Evolutionary conservation across 2,797 vertebrate species (phyloP), one percentile per base, ranked within the genome.

Genomic region (Myripristis murdjan): DNA sequence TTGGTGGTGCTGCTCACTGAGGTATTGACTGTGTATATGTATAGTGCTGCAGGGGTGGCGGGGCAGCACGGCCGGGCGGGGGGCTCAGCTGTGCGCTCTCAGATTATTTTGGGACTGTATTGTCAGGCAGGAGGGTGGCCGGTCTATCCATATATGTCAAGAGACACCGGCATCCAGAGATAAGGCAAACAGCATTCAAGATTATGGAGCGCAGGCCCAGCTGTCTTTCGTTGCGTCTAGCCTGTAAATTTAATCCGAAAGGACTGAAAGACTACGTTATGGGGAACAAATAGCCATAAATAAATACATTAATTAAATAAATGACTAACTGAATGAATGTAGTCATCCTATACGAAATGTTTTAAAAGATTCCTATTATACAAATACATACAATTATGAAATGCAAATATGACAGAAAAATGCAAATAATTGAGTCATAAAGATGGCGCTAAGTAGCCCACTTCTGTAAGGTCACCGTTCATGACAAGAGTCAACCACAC

Each of bases 31-130:
- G n/a, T n/a, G n/a, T 31, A 6, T 4, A 43, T 47, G 37, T 23
- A 7, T 47, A 14, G 54, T 18, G 73, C 86, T 89, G 91, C 85
- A n/a, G n/a, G n/a, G 93, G 92, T 10, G 44, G 56, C 24, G 82
- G 28, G 37, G 75, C 74, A 14, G 72, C 53, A 67, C 37, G 77
- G 70, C 54, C 72, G 88, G 77, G 88, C 90, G n/a, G 58, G 28
- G 89, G 85, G 89, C 95, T 94, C 97, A 97, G 96, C 97, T 97
- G 97, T 95, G 95, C 81, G 78, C 84, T 80, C 93, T 65, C 41
- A 77, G 95, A 96, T 96, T 98, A 99, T 99, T 98, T 97, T 97
- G 95, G 97, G 96, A 95, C 87, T 80, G 91, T 83, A 91, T 93
- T 95, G 95, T 95, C 96, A 95, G 92, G 81, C 92, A 88, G 86